A percentile compares a stretch with the other conserved stretches of the same genome.
phyloP scores from a whole-genome alignment of 92 coral and sea anemone species.

The Epizoanthus rinbou region DNA sequence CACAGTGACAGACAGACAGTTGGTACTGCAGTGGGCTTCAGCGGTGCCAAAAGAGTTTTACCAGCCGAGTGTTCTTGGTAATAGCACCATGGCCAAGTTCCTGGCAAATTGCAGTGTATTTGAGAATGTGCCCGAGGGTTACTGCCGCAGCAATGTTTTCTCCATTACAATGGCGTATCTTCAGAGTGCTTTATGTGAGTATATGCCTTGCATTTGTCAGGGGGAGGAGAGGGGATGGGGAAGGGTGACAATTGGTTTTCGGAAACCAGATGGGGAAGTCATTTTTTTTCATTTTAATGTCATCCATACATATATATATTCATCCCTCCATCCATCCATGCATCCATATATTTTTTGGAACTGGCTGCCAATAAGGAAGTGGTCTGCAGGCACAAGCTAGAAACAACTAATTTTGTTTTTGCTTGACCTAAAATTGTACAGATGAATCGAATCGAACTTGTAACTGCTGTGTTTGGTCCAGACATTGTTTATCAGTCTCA shows the following conservation, averaged over 20 bases:
- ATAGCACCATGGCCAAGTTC: constrained; percentile 53
- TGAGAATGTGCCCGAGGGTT: constrained; percentile 50
- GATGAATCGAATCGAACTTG: too few relatives aligned
- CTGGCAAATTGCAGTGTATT: constrained; percentile 76
- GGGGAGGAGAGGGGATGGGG: neutral
- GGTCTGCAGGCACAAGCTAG: too few relatives aligned
- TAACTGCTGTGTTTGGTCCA: too few relatives aligned
- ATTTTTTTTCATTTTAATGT: too few relatives aligned
- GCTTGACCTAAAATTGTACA: too few relatives aligned
- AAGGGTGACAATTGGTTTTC: neutral
- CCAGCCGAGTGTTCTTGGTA: constrained; percentile 58
- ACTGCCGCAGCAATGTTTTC: constrained; percentile 69
- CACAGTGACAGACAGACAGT: constrained; percentile 20
- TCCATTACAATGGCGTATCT: constrained; percentile 72
- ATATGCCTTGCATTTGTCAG: neutral
- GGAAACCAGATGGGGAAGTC: neutral
- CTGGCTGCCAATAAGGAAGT: too few relatives aligned
- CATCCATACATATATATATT: neutral
- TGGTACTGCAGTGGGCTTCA: constrained; percentile 54
- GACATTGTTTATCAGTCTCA: too few relatives aligned
- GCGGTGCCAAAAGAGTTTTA: constrained; percentile 79
- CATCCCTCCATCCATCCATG: neutral
- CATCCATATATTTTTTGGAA: too few relatives aligned
- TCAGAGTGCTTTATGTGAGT: constrained; percentile 71
- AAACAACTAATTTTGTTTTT: too few relatives aligned